phyloP scores from a whole-genome alignment of 1,140 invertebrate species.

The Zaprionus ornatus region DNA sequence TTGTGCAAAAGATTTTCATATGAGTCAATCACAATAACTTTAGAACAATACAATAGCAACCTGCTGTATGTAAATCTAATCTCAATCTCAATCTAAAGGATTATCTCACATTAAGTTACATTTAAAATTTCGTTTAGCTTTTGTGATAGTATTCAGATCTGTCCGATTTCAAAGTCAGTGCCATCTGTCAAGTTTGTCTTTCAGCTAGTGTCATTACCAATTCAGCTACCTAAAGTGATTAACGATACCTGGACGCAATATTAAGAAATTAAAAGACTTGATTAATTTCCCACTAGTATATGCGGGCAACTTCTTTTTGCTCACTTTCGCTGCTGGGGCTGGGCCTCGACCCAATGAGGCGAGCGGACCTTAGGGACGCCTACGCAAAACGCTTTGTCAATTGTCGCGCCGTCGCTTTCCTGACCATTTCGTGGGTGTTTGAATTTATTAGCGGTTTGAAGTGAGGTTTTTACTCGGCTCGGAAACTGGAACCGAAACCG shows the following conservation, averaged over 20 bases:
- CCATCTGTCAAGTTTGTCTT: not conserved
- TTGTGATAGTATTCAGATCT: not conserved
- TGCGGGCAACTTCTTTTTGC: constrained; percentile 2
- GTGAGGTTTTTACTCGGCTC: constrained; percentile 62
- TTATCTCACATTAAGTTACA: not conserved
- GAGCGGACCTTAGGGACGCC: constrained; percentile 29
- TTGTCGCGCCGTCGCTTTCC: constrained; percentile 2
- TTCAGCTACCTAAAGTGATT: not conserved
- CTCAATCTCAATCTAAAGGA: not conserved
- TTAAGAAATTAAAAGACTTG: constrained; percentile 12
- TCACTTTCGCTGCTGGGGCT: constrained; percentile 43
- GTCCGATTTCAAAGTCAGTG: not conserved
- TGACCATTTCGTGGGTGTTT: constrained; percentile 66
- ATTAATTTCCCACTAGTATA: constrained; percentile 32
- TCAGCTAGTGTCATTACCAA: constrained; percentile 3
- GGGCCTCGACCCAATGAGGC: constrained; percentile 48
- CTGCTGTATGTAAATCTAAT: no score
- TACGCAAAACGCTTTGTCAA: constrained; percentile 44
- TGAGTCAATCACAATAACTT: no score
- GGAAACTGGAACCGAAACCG: constrained; percentile 1
- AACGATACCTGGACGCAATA: not conserved
- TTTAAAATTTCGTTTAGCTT: not conserved
- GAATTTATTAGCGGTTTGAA: constrained; percentile 73
- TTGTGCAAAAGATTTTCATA: no score
- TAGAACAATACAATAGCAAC: no score